Evolutionary conservation across 2,113 vertebrate genomes (phyloP).

Genomic region (Chaetodon trifascialis): DNA sequence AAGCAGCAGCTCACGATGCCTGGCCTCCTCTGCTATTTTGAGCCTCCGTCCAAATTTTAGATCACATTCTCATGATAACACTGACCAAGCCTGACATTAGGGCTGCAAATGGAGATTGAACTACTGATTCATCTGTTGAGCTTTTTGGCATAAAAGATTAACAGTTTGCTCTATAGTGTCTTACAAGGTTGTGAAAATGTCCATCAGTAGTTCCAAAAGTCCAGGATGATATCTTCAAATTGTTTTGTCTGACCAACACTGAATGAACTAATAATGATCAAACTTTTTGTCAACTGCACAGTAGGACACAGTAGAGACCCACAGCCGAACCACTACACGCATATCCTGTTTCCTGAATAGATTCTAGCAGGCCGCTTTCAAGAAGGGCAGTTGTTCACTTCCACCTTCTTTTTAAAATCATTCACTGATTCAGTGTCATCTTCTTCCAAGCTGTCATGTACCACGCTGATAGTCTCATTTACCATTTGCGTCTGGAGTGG

Average conservation of each 20-base stretch:
- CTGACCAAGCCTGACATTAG: not conserved
- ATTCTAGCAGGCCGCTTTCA: not conserved
- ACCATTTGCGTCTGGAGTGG: constrained; percentile 58
- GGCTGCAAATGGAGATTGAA: not conserved
- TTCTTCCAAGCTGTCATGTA: constrained; percentile 37
- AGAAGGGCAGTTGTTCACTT: constrained; percentile 30
- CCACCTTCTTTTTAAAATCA: constrained; percentile 37
- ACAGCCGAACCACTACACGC: constrained; percentile 34
- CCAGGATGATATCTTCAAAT: not conserved
- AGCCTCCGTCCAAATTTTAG: constrained; percentile 29
- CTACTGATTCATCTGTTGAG: not conserved
- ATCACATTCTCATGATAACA: constrained; percentile 1
- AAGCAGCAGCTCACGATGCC: constrained; percentile 58
- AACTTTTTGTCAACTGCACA: too few species aligned
- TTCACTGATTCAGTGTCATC: constrained; percentile 36
- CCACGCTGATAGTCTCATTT: constrained; percentile 21
- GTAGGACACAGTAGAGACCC: too few species aligned
- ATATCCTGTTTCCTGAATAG: constrained; percentile 39
- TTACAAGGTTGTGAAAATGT: not conserved
- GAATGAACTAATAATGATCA: too few species aligned
- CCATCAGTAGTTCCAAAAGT: not conserved
- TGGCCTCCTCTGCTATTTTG: constrained; percentile 41
- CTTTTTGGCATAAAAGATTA: not conserved
- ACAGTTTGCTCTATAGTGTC: not conserved
- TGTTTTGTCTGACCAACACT: not conserved